phyloP scores from a whole-genome alignment of 1,140 invertebrate species.

The Drosophila santomea region DNA sequence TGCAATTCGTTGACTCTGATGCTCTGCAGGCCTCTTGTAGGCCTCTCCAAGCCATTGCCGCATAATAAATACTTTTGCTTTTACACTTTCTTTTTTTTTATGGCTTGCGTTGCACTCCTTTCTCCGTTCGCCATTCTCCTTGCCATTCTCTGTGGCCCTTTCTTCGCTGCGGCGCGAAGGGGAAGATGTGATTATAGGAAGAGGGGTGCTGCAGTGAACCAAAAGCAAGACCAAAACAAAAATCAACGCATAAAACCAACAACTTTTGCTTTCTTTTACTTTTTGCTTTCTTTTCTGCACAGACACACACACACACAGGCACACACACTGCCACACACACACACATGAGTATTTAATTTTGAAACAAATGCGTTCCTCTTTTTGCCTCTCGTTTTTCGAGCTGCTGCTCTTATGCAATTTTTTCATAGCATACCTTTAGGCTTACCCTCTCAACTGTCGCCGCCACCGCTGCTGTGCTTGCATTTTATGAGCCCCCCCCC shows the following conservation, averaged over 20 bases:
- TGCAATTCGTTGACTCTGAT: constrained; percentile 59
- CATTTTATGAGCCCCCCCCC: constrained; percentile 46
- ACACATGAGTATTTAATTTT: constrained; percentile 69
- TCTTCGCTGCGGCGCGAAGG: background rate
- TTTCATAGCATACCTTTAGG: constrained; percentile 76
- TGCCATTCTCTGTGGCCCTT: background rate
- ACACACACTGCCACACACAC: constrained; percentile 24
- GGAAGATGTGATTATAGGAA: constrained; percentile 61
- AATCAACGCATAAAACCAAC: constrained; percentile 61
- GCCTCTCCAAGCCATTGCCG: constrained; percentile 62
- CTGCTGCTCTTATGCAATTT: constrained; percentile 61
- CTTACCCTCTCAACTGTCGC: constrained; percentile 54
- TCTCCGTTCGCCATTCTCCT: constrained; percentile 1
- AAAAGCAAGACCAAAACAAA: constrained; percentile 59
- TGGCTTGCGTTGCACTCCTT: background rate
- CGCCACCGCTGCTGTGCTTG: constrained; percentile 52
- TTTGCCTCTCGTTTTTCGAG: constrained; percentile 31
- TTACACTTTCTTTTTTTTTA: constrained; percentile 76
- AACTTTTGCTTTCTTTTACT: constrained; percentile 75
- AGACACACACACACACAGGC: constrained; percentile 31
- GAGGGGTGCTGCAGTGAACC: constrained; percentile 37
- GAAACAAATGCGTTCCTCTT: constrained; percentile 65
- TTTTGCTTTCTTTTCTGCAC: constrained; percentile 47
- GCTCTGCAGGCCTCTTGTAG: constrained; percentile 43
- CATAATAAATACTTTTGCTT: constrained; percentile 80